Conservation (phyloP, 2,113 vertebrate species). For the Channa maculata region DNA sequence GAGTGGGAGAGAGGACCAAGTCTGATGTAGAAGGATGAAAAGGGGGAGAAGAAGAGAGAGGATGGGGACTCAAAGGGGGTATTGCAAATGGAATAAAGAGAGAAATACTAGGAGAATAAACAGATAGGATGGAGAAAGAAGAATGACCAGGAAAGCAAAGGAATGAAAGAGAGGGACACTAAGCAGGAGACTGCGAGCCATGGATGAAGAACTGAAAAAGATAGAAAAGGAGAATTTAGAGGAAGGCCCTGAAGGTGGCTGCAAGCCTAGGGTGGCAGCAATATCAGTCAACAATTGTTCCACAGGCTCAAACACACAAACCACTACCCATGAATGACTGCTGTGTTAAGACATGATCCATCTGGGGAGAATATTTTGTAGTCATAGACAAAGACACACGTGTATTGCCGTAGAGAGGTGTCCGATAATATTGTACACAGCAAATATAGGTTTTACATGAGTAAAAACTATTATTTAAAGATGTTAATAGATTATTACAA, state of each 20-base stretch:
- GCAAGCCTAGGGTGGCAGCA: slow-evolving; percentile 54
- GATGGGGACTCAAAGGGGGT: slow-evolving; percentile 11
- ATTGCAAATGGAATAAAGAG: not conserved
- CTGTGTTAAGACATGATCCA: slow-evolving; percentile 53
- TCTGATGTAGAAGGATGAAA: slow-evolving; percentile 40
- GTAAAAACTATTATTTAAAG: too few relatives aligned
- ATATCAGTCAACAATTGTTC: slow-evolving; percentile 52
- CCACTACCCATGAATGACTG: slow-evolving; percentile 12
- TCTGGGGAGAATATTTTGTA: slow-evolving; percentile 42
- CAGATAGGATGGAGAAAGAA: not conserved
- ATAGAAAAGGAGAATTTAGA: slow-evolving; percentile 27
- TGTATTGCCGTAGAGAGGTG: slow-evolving; percentile 30
- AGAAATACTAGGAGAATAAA: slow-evolving; percentile 6
- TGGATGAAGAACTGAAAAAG: slow-evolving; percentile 47
- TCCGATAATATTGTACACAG: slow-evolving; percentile 47
- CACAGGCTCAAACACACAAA: slow-evolving; percentile 55
- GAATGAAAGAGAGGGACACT: not conserved
- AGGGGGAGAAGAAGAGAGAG: slow-evolving; percentile 21
- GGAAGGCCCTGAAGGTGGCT: slow-evolving; percentile 48
- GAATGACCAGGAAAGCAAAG: slow-evolving; percentile 6
- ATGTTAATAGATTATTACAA: not conserved
- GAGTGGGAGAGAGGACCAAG: slow-evolving; percentile 61
- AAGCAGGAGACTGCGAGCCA: slow-evolving; percentile 13
- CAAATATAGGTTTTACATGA: too few relatives aligned
- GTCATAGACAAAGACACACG: slow-evolving; percentile 55